phyloP scores from a whole-genome alignment of 2,888 invertebrate genomes.

The Blastobasis adustella region DNA sequence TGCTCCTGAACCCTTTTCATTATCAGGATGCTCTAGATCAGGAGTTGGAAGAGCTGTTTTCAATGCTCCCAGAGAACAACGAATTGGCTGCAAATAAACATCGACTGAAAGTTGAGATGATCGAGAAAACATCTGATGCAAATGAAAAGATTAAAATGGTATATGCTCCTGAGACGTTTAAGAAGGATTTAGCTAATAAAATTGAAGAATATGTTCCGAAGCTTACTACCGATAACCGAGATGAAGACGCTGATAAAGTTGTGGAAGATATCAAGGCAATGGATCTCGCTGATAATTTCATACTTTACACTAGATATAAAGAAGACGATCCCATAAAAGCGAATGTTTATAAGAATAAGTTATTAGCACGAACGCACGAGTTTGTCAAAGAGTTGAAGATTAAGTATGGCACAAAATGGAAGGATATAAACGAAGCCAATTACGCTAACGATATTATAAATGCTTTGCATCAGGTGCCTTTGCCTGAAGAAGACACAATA shows the following conservation, averaged over 20 bases:
- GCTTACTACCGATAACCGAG: slow-evolving; percentile 10
- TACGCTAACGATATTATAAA: slow-evolving; percentile 33
- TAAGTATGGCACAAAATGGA: slow-evolving; percentile 23
- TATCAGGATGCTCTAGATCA: slow-evolving; percentile 46
- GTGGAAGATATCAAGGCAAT: slow-evolving; percentile 34
- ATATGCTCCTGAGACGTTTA: slow-evolving; percentile 28
- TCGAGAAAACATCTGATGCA: slow-evolving; percentile 34
- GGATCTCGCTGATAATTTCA: slow-evolving; percentile 38
- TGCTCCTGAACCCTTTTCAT: slow-evolving; percentile 32
- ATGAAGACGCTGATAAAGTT: slow-evolving; percentile 18
- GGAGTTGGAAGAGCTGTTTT: slow-evolving; percentile 44
- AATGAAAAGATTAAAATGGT: slow-evolving; percentile 25
- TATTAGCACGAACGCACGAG: slow-evolving; percentile 29
- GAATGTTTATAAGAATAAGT: slow-evolving; percentile 35
- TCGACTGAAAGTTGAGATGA: slow-evolving; percentile 33
- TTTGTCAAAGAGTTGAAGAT: slow-evolving; percentile 32
- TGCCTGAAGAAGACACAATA: slow-evolving; percentile 35
- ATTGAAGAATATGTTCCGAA: slow-evolving; percentile 26
- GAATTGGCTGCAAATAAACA: slow-evolving; percentile 30
- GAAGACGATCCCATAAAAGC: slow-evolving; percentile 33
- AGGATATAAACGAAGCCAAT: slow-evolving; percentile 22
- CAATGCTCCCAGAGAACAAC: slow-evolving; percentile 33
- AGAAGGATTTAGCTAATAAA: slow-evolving; percentile 35
- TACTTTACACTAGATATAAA: slow-evolving; percentile 33
- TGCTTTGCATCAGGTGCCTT: slow-evolving; percentile 37